Percentiles rank a stretch among this genome's conserved stretches.
Evolutionary conservation across 2,797 vertebrate genomes (phyloP).

Genomic region (Melanotaenia parkinsoni): DNA sequence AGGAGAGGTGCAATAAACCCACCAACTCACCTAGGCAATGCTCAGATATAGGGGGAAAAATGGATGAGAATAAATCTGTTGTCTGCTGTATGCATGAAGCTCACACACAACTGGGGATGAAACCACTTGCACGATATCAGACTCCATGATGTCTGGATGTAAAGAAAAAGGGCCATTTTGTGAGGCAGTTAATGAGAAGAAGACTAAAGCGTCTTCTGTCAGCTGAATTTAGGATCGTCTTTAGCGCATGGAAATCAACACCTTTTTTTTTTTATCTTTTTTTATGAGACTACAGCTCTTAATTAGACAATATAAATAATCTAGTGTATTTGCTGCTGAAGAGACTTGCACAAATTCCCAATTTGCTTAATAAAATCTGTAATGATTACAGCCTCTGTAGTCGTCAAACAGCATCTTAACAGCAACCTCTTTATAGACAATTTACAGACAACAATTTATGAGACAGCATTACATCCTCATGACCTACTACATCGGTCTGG

Average conservation of each 20-base stretch:
- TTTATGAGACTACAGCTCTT: slow-evolving; percentile 12
- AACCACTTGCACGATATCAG: slow-evolving; percentile 40
- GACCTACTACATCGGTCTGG: slow-evolving; percentile 36
- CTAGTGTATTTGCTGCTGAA: slow-evolving; percentile 12
- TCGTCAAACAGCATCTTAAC: slow-evolving; percentile 39
- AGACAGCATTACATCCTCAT: slow-evolving; percentile 37
- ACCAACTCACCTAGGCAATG: slow-evolving; percentile 1
- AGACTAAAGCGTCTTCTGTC: slow-evolving; percentile 52
- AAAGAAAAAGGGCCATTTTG: slow-evolving; percentile 75
- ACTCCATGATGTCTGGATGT: slow-evolving; percentile 70
- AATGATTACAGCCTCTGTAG: slow-evolving; percentile 28
- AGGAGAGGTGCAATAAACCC: slow-evolving; percentile 1
- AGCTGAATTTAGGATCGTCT: slow-evolving; percentile 55
- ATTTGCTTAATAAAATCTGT: slow-evolving; percentile 42
- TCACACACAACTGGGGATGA: slow-evolving; percentile 19
- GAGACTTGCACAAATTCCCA: slow-evolving; percentile 20
- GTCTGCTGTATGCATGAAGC: slow-evolving; percentile 25
- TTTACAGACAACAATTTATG: slow-evolving; percentile 58
- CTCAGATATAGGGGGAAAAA: background rate
- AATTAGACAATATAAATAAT: slow-evolving; percentile 36
- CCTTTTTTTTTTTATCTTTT: slow-evolving; percentile 24
- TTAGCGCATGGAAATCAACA: slow-evolving; percentile 25
- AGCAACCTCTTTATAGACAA: slow-evolving; percentile 48
- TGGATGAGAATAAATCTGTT: slow-evolving; percentile 9
- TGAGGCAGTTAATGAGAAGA: slow-evolving; percentile 53